Evolutionary conservation across 2,797 vertebrate genomes (phyloP), one percentile per base, ranked within the genome.

Genomic region (Phylloscopus collybita): DNA sequence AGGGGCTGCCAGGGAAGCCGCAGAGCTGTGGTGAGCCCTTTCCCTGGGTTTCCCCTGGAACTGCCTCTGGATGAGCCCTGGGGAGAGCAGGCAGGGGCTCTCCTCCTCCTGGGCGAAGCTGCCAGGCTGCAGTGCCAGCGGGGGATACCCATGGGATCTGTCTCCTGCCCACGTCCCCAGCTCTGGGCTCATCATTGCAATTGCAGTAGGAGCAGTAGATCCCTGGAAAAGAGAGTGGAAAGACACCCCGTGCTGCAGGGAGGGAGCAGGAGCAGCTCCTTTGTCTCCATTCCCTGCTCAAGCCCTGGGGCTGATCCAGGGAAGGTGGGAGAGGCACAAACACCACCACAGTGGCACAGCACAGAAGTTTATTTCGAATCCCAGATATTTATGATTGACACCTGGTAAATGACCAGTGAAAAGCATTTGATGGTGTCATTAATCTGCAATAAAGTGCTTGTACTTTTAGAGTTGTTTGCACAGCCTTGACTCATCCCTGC

Each of bases 401-500:
- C 84, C 87, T 72, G 91, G 36, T 78, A 64, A 93, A 80, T 10
- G 65, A 72, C 76, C 61, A 34, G 87, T n/a, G 87, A 86, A 86
- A 91, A 17, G 4, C 36, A 3, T 78, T 74, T 81, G 51, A 42
- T 23, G 75, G 91, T 83, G 51, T 29, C 69, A 20, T 89, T 93
- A 44, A 79, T 71, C 69, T 61, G 91, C 89, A 72, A 38, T 49
- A 92, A 90, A 38, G 22, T 1, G 0, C 8, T 51, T 60, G 75
- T 83, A n/a, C 91, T 94, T 93, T 85, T 29, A 65, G 92, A 3
- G 36, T 71, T 91, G 78, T 82, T 92, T 86, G 74, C 84, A 78
- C 74, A 57, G 36, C 22, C 22, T 86, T 91, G 93, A 91, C 75
- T 91, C 91, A 88, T 57, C 91, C 81, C 61, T 82, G 86, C 42